A percentile compares a stretch with the other conserved stretches of the same genome.
Evolutionary conservation across 1,140 invertebrate genomes (phyloP).

Genomic region (Achroia grisella): DNA sequence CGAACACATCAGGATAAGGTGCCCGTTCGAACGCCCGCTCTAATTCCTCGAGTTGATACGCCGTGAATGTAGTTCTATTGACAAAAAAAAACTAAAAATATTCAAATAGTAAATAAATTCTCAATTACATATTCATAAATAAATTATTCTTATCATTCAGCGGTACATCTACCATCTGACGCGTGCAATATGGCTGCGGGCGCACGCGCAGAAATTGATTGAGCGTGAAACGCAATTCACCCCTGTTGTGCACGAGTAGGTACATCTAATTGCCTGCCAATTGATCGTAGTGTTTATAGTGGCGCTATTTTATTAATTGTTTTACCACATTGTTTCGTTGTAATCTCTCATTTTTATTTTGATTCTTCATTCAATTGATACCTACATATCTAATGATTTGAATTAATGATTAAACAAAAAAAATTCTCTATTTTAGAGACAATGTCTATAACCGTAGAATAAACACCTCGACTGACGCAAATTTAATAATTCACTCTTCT

Average conservation of each 20-base stretch:
- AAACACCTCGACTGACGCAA: too few relatives aligned
- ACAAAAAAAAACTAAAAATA: conserved; percentile 12
- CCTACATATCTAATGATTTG: too few relatives aligned
- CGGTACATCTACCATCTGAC: conserved; percentile 58
- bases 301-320: conserved; percentile 33
- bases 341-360: neutral
- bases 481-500: too few relatives aligned
- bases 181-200: conserved; percentile 70
- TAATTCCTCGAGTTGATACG: conserved; percentile 95
- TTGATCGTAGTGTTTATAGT: conserved; percentile 43
- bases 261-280: conserved; percentile 61
- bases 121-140: conserved; percentile 36
- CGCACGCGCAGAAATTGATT: conserved; percentile 66
- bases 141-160: conserved; percentile 46
- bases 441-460: too few relatives aligned
- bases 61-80: conserved; percentile 94
- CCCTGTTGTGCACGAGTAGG: conserved; percentile 39
- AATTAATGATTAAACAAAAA: too few relatives aligned
- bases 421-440: too few relatives aligned
- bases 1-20: conserved; percentile 97
- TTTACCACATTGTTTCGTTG: conserved; percentile 18
- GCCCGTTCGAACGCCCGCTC: conserved; percentile 95
- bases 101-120: conserved; percentile 6
- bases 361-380: neutral
- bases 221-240: conserved; percentile 72